Percentiles rank a stretch among this genome's conserved stretches.
Conservation (phyloP, 2,113 vertebrate genomes). For the Calyptommatus sinebrachiatus region DNA sequence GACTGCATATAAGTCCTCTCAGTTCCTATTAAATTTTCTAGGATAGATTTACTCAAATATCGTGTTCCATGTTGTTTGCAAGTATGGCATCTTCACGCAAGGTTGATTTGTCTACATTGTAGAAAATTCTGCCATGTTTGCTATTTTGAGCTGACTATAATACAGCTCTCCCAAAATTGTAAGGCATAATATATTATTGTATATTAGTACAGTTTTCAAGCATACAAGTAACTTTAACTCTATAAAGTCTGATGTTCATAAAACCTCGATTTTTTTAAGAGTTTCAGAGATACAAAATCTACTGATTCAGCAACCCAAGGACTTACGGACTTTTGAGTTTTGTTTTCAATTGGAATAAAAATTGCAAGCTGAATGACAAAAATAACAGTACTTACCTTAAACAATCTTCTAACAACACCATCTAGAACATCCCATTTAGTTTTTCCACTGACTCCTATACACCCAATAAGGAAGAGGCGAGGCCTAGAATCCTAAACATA, state of each 20-base stretch:
- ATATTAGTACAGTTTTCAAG: background rate
- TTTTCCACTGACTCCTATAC: slow-evolving; percentile 96
- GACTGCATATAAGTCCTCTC: too few species aligned
- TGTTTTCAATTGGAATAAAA: background rate
- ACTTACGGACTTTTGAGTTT: background rate
- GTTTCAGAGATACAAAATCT: background rate
- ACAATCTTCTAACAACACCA: slow-evolving; percentile 90
- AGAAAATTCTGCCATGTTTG: background rate
- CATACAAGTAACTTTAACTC: background rate
- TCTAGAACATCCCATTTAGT: slow-evolving; percentile 98
- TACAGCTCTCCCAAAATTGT: background rate
- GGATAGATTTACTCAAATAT: too few species aligned
- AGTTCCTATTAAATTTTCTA: too few species aligned
- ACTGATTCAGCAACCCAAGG: background rate
- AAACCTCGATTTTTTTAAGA: background rate
- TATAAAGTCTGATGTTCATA: background rate
- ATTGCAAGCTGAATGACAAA: background rate
- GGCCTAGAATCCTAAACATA: slow-evolving; percentile 78
- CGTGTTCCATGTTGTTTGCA: too few species aligned
- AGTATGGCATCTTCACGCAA: too few species aligned
- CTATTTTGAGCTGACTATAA: too few species aligned
- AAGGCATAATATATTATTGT: background rate
- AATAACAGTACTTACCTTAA: slow-evolving; percentile 80
- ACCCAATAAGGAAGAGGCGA: slow-evolving; percentile 90
- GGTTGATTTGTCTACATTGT: background rate